phyloP scores from a whole-genome alignment of 2,113 vertebrate species.

The Myocastor coypus region DNA sequence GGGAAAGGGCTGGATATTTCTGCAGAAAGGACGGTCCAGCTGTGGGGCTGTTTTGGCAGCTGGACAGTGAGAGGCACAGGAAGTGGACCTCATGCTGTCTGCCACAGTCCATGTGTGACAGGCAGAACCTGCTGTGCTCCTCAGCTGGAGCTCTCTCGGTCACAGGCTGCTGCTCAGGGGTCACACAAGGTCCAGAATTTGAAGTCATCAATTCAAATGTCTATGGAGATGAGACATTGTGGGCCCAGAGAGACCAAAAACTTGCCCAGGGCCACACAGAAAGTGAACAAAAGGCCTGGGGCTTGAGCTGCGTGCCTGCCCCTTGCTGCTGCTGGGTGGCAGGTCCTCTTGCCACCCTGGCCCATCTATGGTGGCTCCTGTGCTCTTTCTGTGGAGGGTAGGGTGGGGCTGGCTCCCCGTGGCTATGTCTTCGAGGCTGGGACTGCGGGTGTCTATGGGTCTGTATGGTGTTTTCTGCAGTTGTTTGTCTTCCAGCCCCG shows the following conservation, averaged over 20 bases:
- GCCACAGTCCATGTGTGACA: accelerated
- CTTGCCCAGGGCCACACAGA: not conserved
- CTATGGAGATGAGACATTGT: not conserved
- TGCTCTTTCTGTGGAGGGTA: not conserved
- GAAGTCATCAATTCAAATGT: not conserved
- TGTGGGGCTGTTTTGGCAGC: not conserved
- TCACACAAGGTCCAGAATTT: too few species aligned
- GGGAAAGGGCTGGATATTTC: not conserved
- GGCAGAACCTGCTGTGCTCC: not conserved
- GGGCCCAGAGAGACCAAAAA: not conserved
- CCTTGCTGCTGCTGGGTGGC: not conserved
- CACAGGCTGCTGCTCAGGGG: not conserved
- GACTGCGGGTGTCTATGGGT: not conserved
- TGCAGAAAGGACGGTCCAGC: not conserved
- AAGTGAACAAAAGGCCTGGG: not conserved
- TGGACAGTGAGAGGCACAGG: too few species aligned
- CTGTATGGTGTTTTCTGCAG: not conserved
- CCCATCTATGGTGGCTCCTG: not conserved
- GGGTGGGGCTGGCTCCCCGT: too few species aligned
- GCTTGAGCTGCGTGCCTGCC: not conserved
- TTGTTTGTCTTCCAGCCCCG: not conserved
- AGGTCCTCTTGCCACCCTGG: not conserved
- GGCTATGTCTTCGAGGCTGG: not conserved
- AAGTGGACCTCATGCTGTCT: not conserved
- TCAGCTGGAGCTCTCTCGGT: not conserved